Evolutionary conservation across 2,113 vertebrate genomes (phyloP).

Genomic region (Cebus imitator): DNA sequence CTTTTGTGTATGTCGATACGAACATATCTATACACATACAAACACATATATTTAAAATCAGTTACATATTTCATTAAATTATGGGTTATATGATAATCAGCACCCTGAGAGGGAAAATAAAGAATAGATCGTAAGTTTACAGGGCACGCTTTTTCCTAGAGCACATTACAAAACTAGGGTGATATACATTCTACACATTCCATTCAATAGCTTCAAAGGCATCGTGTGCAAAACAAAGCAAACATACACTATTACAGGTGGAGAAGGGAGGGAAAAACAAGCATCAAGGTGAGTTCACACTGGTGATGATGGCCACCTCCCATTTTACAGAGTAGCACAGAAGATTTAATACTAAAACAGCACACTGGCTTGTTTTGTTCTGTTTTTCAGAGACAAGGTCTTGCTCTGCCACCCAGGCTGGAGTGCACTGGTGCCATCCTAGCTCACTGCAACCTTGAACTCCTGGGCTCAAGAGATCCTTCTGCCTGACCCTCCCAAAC

Average conservation of each 20-base stretch:
- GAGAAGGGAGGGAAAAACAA: not conserved
- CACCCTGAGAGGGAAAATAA: not conserved
- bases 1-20: not conserved
- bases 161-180: constrained; percentile 18
- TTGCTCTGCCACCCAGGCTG: too few species aligned
- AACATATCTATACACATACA: not conserved
- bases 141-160: not conserved
- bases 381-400: too few species aligned
- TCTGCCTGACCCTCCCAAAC: too few species aligned
- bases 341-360: not conserved
- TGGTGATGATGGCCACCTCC: not conserved
- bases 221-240: constrained; percentile 15
- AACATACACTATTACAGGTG: not conserved
- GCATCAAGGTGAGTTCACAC: not conserved
- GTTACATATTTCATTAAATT: constrained; percentile 48
- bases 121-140: constrained; percentile 28
- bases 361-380: not conserved
- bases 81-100: constrained; percentile 21
- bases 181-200: constrained; percentile 28
- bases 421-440: too few species aligned
- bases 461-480: too few species aligned
- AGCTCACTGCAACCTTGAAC: too few species aligned
- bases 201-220: constrained; percentile 38
- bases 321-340: not conserved
- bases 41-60: not conserved